Evolutionary conservation across 2,113 vertebrate species (phyloP).

Genomic region (Semicossyphus pulcher): DNA sequence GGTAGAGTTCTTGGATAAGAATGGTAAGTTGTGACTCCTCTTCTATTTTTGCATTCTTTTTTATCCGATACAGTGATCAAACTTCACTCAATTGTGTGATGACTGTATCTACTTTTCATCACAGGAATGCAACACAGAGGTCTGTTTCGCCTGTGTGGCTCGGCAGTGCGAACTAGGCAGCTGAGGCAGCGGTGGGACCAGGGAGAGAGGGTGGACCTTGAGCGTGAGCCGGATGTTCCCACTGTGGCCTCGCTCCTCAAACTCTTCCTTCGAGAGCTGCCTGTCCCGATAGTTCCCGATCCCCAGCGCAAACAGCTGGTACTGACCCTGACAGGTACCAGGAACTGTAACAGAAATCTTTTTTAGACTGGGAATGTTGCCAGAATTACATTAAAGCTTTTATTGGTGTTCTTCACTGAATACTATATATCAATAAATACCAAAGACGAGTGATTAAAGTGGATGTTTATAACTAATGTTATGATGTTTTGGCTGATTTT

Average conservation of each 20-base stretch:
- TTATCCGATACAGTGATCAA: too few species aligned
- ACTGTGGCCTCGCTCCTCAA: constrained; percentile 87
- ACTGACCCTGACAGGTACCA: constrained; percentile 79
- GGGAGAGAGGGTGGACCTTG: constrained; percentile 80
- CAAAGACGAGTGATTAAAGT: not conserved
- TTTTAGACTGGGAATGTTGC: not conserved
- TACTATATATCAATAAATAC: too few species aligned
- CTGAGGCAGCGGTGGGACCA: constrained; percentile 82
- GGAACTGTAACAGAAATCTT: not conserved
- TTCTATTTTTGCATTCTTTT: too few species aligned
- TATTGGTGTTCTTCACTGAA: not conserved
- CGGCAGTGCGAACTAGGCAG: constrained; percentile 75
- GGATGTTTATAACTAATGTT: constrained; percentile 7
- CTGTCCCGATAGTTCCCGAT: constrained; percentile 83
- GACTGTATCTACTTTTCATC: not conserved
- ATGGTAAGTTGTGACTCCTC: constrained; percentile 72
- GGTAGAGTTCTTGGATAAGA: constrained; percentile 83
- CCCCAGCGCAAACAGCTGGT: constrained; percentile 70
- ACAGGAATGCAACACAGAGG: constrained; percentile 83
- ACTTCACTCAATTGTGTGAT: not conserved
- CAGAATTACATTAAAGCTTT: not conserved
- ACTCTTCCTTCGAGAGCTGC: constrained; percentile 87
- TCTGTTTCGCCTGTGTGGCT: constrained; percentile 84
- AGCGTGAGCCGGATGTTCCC: constrained; percentile 81
- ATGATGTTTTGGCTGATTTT: constrained; percentile 9